Evolutionary conservation across 1,140 invertebrate genomes (phyloP).

Genomic region (Carposina sasakii): DNA sequence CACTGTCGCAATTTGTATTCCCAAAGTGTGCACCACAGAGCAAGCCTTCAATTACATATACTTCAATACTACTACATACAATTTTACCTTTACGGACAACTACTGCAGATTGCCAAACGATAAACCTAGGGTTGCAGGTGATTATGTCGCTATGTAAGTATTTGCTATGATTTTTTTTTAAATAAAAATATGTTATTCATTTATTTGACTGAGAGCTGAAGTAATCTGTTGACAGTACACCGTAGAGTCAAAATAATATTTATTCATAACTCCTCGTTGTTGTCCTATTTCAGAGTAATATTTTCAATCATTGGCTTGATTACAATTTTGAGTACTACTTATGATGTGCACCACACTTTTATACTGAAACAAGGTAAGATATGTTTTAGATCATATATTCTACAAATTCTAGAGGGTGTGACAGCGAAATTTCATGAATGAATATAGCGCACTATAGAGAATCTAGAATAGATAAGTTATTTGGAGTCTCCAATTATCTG

Average conservation of each 20-base stretch:
- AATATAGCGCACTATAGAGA: too few relatives aligned
- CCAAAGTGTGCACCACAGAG: slow-evolving; percentile 35
- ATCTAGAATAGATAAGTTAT: too few relatives aligned
- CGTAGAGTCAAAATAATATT: too few relatives aligned
- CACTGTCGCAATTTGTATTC: slow-evolving; percentile 46
- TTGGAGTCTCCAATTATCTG: too few relatives aligned
- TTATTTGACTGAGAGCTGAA: too few relatives aligned
- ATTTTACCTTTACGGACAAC: slow-evolving; percentile 30
- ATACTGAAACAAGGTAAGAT: slow-evolving; percentile 32
- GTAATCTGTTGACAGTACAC: too few relatives aligned
- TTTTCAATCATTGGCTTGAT: slow-evolving; percentile 25
- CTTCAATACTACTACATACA: slow-evolving; percentile 29
- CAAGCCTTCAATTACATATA: slow-evolving; percentile 28
- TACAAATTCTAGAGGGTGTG: too few relatives aligned
- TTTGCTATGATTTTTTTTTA: background rate
- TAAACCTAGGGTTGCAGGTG: slow-evolving; percentile 39
- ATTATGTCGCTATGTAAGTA: slow-evolving; percentile 38
- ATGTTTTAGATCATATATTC: too few relatives aligned
- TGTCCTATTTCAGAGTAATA: slow-evolving; percentile 30
- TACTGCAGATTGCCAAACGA: slow-evolving; percentile 45
- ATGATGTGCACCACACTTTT: slow-evolving; percentile 31
- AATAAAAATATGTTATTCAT: too few relatives aligned
- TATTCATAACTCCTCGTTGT: background rate
- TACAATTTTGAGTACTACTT: slow-evolving; percentile 35
- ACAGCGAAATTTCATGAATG: too few relatives aligned